These are phyloP conservation scores for Setophaga coronata DNA, from an alignment of 2,113 vertebrate genomes.

Conservation along the genomic window DNA sequence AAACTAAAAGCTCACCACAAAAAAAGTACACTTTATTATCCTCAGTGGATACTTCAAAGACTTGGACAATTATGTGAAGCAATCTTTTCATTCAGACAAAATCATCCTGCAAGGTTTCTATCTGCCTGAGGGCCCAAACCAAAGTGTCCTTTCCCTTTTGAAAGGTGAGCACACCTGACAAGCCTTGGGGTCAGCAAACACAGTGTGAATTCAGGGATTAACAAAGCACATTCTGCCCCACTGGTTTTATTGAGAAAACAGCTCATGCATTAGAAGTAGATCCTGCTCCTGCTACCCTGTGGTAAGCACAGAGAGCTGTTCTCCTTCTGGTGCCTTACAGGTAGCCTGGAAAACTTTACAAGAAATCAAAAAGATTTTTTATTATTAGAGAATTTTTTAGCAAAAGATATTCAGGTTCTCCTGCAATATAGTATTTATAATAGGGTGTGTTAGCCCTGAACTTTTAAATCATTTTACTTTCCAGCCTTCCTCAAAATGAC, in stretches of 20 bases:
- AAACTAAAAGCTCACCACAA: background rate
- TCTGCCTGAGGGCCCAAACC: background rate
- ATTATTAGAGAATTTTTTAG: background rate
- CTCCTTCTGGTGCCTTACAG: background rate
- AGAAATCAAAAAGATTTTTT: background rate
- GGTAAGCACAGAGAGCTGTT: background rate
- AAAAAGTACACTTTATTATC: background rate
- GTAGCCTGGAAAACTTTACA: background rate
- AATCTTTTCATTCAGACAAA: background rate
- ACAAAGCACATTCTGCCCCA: background rate
- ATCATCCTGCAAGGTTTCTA: background rate
- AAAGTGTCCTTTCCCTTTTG: conserved; percentile 32
- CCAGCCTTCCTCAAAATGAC: background rate
- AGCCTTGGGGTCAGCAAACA: background rate
- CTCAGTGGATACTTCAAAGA: background rate
- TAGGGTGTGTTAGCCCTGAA: background rate
- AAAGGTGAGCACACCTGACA: background rate
- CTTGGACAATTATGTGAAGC: background rate
- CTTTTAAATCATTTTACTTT: background rate
- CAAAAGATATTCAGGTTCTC: background rate
- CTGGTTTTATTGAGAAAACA: background rate
- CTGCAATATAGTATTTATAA: background rate
- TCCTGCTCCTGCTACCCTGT: background rate
- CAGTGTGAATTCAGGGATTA: background rate
- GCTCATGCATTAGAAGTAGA: background rate